Conservation (phyloP, 1,140 invertebrate genomes). For the Drosophila erecta region DNA sequence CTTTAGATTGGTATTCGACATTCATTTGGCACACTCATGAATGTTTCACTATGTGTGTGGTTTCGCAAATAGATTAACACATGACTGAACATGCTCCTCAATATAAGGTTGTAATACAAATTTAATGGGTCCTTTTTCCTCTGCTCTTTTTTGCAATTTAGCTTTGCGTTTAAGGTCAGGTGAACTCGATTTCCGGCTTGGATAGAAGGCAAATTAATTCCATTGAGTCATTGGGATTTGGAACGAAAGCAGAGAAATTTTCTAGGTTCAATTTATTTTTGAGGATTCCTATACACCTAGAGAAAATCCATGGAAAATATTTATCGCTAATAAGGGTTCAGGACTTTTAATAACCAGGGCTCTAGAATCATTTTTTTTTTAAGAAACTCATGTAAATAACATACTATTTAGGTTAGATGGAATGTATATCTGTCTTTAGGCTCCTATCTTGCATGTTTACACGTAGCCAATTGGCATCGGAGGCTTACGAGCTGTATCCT, state of each 20-base stretch:
- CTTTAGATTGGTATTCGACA: conserved; percentile 17
- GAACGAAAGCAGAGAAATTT: conserved; percentile 1
- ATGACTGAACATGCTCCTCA: conserved; percentile 15
- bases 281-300: not conserved
- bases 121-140: conserved; percentile 13
- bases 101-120: conserved; percentile 16
- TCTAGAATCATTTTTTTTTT: too few species aligned
- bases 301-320: not conserved
- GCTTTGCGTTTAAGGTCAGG: conserved; percentile 18
- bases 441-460: conserved; percentile 3
- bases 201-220: conserved; percentile 11
- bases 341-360: too few species aligned
- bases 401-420: too few species aligned
- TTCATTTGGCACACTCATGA: conserved; percentile 8
- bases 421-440: not conserved
- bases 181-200: conserved; percentile 47
- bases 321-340: not conserved
- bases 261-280: not conserved
- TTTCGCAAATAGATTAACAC: conserved; percentile 24
- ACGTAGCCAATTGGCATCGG: conserved; percentile 11
- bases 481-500: conserved; percentile 14
- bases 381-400: not conserved
- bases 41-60: conserved; percentile 2
- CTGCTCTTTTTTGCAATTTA: not conserved
- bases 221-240: conserved; percentile 16